phyloP scores from a whole-genome alignment of 1,140 invertebrate species.

The Drosophila miranda region DNA sequence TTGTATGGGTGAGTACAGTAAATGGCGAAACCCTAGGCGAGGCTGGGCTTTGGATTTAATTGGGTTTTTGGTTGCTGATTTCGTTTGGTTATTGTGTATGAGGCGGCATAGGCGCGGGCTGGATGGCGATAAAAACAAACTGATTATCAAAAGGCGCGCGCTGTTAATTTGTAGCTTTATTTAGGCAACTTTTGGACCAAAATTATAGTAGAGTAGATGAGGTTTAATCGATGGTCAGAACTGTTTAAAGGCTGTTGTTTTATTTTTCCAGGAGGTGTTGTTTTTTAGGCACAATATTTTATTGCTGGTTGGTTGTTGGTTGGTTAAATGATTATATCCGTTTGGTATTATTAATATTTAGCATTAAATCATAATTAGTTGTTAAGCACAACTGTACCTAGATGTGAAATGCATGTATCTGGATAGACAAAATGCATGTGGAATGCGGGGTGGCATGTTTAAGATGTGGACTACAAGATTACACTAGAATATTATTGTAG shows the following conservation, averaged over 20 bases:
- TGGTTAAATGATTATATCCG: slow-evolving; percentile 83
- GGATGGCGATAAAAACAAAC: slow-evolving; percentile 44
- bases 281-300: slow-evolving; percentile 67
- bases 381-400: slow-evolving; percentile 79
- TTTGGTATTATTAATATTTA: slow-evolving; percentile 76
- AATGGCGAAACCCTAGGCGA: slow-evolving; percentile 36
- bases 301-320: slow-evolving; percentile 48
- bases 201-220: slow-evolving; percentile 46
- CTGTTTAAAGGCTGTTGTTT: slow-evolving; percentile 44
- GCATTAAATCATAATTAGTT: slow-evolving; percentile 67
- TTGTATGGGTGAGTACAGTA: slow-evolving; percentile 36
- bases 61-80: slow-evolving; percentile 39
- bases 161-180: slow-evolving; percentile 59
- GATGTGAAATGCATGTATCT: slow-evolving; percentile 52
- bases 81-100: slow-evolving; percentile 71
- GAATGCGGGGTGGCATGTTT: slow-evolving; percentile 37
- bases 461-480: slow-evolving; percentile 63
- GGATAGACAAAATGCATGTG: slow-evolving; percentile 76
- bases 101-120: slow-evolving; percentile 49
- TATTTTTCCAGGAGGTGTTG: slow-evolving; percentile 36
- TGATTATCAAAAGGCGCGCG: slow-evolving; percentile 29
- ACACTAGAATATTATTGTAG: slow-evolving; percentile 48
- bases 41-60: slow-evolving; percentile 24
- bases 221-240: slow-evolving; percentile 30
- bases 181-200: slow-evolving; percentile 65